Evolutionary conservation across 2,113 vertebrate species (phyloP).

Genomic region (Pomatorhinus ruficollis): DNA sequence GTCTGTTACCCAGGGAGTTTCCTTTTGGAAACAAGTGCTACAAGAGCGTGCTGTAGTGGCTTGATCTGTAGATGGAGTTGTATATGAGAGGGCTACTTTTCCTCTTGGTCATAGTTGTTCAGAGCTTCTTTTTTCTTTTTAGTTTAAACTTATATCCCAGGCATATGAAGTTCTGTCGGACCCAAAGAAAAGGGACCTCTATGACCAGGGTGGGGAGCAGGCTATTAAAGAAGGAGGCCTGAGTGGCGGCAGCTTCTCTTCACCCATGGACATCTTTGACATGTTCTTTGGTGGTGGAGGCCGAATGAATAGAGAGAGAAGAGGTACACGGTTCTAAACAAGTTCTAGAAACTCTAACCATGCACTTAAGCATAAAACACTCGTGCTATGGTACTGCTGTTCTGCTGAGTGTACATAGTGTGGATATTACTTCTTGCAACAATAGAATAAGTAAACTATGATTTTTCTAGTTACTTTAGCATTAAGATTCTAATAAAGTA

Average conservation of each 20-base stretch:
- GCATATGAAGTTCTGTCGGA: slow-evolving; percentile 98
- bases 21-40: background rate
- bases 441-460: background rate
- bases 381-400: slow-evolving; percentile 33
- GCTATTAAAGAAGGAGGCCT: slow-evolving; percentile 95
- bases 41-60: background rate
- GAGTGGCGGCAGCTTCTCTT: slow-evolving; percentile 82
- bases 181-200: slow-evolving; percentile 91
- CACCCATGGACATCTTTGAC: slow-evolving; percentile 98
- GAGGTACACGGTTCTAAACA: slow-evolving; percentile 79
- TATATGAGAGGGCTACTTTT: slow-evolving; percentile 25
- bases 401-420: slow-evolving; percentile 23
- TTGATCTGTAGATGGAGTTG: background rate
- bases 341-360: slow-evolving; percentile 57
- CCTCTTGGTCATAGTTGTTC: slow-evolving; percentile 54
- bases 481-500: slow-evolving; percentile 6
- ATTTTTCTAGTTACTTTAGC: background rate
- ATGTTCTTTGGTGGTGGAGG: slow-evolving; percentile 99
- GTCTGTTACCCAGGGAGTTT: background rate
- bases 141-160: slow-evolving; percentile 99
- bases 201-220: slow-evolving; percentile 97
- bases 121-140: slow-evolving; percentile 67
- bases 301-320: slow-evolving; percentile 91
- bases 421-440: background rate
- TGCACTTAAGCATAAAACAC: slow-evolving; percentile 36